phyloP scores from a whole-genome alignment of 2,888 invertebrate genomes.

The Synanthedon vespiformis region DNA sequence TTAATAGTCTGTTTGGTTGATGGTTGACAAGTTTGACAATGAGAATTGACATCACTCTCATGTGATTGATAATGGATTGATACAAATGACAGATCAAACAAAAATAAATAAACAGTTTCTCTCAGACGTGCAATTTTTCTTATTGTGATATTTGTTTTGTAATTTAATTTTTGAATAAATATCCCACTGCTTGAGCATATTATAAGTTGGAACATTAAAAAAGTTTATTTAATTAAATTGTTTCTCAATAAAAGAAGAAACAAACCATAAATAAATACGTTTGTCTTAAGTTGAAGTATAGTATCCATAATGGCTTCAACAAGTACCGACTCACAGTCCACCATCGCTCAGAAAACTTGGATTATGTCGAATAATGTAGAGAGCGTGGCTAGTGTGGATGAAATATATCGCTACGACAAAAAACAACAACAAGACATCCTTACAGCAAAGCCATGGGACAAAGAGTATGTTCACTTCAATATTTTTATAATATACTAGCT shows the following conservation, averaged over 20 bases:
- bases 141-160: no score
- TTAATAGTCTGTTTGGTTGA: no score
- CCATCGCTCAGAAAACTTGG: slow-evolving; percentile 92
- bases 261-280: neutral
- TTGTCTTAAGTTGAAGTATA: neutral
- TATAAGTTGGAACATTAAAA: no score
- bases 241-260: neutral
- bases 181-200: no score
- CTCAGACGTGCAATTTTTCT: no score
- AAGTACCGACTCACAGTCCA: slow-evolving; percentile 55
- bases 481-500: no score
- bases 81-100: no score
- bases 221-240: neutral
- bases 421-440: slow-evolving; percentile 97
- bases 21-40: no score
- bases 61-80: no score
- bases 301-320: slow-evolving; percentile 45
- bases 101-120: no score
- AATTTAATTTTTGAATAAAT: no score
- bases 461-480: slow-evolving; percentile 75
- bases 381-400: slow-evolving; percentile 86
- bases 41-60: no score
- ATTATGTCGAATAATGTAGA: slow-evolving; percentile 92
- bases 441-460: slow-evolving; percentile 97
- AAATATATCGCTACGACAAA: slow-evolving; percentile 95